These are phyloP conservation scores for Torymus texanus DNA, from an alignment of 2,888 invertebrate species.

Conservation along the genomic window DNA sequence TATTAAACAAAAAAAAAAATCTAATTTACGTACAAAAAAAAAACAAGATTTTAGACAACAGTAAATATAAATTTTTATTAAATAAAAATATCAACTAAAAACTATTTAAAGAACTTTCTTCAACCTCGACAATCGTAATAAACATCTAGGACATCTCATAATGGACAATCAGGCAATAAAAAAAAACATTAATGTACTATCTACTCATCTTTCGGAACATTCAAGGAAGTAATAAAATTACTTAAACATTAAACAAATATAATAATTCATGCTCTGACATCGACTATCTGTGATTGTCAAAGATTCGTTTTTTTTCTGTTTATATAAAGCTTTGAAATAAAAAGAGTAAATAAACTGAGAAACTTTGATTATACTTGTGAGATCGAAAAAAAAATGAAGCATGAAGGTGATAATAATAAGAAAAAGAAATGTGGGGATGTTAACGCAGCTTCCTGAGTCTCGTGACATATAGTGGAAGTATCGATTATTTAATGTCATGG, in stretches of 20 bases:
- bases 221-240: not conserved
- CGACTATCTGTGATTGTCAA: constrained; percentile 24
- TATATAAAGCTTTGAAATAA: constrained; percentile 33
- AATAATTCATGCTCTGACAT: constrained; percentile 42
- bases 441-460: constrained; percentile 76
- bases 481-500: constrained; percentile 14
- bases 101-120: constrained; percentile 28
- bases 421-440: constrained; percentile 63
- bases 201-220: constrained; percentile 16
- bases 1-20: too few relatives aligned
- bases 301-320: constrained; percentile 23
- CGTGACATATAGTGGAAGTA: constrained; percentile 59
- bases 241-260: constrained; percentile 9
- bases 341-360: constrained; percentile 24
- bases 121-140: constrained; percentile 45
- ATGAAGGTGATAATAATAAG: constrained; percentile 52
- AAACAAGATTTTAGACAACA: too few relatives aligned
- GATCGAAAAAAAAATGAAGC: constrained; percentile 47
- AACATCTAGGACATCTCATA: constrained; percentile 31
- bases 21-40: too few relatives aligned
- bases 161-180: constrained; percentile 9
- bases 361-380: constrained; percentile 31
- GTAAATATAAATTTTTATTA: too few relatives aligned
- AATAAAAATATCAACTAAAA: not conserved
- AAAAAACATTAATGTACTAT: not conserved